A percentile compares a stretch with the other conserved stretches of the same genome.
These are phyloP conservation scores for Sphaerophoria taeniata DNA, from an alignment of 2,888 invertebrate species.

Conservation along the genomic window DNA sequence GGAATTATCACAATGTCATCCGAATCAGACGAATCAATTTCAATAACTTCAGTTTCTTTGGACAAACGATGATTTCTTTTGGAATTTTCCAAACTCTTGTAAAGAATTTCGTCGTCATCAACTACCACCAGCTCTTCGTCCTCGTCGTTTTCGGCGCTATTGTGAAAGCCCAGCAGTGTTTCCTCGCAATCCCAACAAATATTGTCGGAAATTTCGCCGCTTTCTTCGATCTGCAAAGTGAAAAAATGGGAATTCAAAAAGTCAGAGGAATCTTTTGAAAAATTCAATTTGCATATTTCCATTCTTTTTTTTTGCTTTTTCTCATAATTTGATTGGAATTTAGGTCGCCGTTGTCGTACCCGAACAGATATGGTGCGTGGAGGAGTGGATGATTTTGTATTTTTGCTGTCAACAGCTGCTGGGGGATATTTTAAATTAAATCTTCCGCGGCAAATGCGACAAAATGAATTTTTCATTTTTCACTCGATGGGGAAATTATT, in stretches of 20 bases:
- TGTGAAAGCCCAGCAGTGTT: slow-evolving; percentile 60
- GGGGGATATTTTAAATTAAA: slow-evolving; percentile 70
- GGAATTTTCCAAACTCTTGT: slow-evolving; percentile 57
- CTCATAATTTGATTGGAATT: slow-evolving; percentile 18
- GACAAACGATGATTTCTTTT: slow-evolving; percentile 40
- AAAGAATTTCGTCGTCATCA: slow-evolving; percentile 70
- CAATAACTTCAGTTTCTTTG: slow-evolving; percentile 50
- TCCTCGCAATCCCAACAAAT: slow-evolving; percentile 72
- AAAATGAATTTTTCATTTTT: slow-evolving; percentile 73
- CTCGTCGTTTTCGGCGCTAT: slow-evolving; percentile 55
- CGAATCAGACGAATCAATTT: slow-evolving; percentile 65
- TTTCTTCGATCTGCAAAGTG: slow-evolving; percentile 51
- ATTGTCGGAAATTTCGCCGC: slow-evolving; percentile 63
- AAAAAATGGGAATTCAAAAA: slow-evolving; percentile 1
- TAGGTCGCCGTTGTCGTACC: slow-evolving; percentile 43
- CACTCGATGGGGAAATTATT: neutral
- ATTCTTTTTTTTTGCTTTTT: slow-evolving; percentile 17
- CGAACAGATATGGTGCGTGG: slow-evolving; percentile 61
- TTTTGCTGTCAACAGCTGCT: slow-evolving; percentile 65
- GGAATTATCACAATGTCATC: slow-evolving; percentile 57
- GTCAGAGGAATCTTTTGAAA: neutral
- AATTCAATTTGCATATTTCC: slow-evolving; percentile 17
- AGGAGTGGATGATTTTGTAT: slow-evolving; percentile 44
- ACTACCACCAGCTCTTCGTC: slow-evolving; percentile 65
- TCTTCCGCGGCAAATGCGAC: slow-evolving; percentile 70